Evolutionary conservation across 2,797 vertebrate genomes (phyloP), one percentile per base, ranked within the genome.

Genomic region (Brachyrhaphis roseni): DNA sequence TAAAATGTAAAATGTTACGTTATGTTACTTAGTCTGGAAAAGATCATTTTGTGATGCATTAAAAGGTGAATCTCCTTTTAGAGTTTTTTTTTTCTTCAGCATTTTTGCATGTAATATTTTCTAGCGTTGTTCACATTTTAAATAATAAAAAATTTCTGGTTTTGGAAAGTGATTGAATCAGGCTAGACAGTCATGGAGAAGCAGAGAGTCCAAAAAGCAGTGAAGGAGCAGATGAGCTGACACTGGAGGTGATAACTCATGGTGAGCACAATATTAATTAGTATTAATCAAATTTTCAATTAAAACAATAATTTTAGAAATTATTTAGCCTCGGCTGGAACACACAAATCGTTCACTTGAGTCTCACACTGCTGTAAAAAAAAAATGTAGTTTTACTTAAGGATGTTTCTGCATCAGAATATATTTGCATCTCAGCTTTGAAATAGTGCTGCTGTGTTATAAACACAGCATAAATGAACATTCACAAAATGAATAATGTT

Each of bases 111-210:
- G 10, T 1, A 15, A 43, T n/a, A n/a, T 39, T 41, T 39, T 28
- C 0, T 15, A 59, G 59, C 15, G 36, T 36, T 64, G 12, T 34
- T 34, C 28, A 34, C 1, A 0, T 41, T 68, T 68, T 41, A 41
- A 23, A 23, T 41, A 41, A 39, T 10, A 39, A 66, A 39, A 68
- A 41, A 62, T 28, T 1, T 31, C 13, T 5, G 13, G 15, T 28
- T 34, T 62, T 5, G 1, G 66, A 90, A 90, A 94, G 51, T 83
- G 73, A 84, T 46, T 47, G 47, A 57, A 18, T 78, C 79, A 87
- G 71, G 81, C 55, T 45, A 82, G n/a, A 41, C 39, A 84, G 81
- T 46, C 49, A 94, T 95, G 93, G 95, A 96, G 89, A 66, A 95
- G 93, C 46, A 94, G 77, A 83, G 66, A 64, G 12, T 15, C 77